phyloP scores from a whole-genome alignment of 2,113 vertebrate species.

The Prunella fulvescens region DNA sequence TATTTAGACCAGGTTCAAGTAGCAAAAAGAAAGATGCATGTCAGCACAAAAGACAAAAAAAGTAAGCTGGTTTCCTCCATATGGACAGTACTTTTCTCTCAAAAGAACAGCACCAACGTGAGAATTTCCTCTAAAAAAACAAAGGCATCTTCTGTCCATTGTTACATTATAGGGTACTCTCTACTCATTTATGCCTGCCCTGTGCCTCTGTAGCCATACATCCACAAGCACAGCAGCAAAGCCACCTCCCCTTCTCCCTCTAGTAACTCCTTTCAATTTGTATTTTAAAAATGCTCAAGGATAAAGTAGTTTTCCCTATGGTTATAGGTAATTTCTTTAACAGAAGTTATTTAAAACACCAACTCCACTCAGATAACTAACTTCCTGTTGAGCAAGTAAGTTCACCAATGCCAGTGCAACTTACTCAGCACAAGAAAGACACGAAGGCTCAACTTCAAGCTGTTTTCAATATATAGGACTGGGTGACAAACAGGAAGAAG shows the following conservation, averaged over 20 bases:
- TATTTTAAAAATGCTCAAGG: background rate
- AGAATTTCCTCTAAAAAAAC: background rate
- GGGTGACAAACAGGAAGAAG: background rate
- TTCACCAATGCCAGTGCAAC: background rate
- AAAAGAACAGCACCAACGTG: background rate
- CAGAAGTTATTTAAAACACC: background rate
- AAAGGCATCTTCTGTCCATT: background rate
- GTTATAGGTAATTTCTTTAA: background rate
- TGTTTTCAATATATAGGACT: background rate
- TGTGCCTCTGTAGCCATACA: background rate
- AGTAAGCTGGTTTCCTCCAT: background rate
- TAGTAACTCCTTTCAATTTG: background rate
- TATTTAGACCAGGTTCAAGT: background rate
- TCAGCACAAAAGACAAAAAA: background rate
- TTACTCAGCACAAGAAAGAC: background rate
- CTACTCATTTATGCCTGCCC: background rate
- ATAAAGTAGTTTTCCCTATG: background rate
- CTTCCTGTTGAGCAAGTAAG: background rate
- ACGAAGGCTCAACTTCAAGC: background rate
- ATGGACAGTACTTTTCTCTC: background rate
- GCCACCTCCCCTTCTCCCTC: background rate
- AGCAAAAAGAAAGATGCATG: background rate
- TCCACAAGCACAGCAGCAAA: background rate
- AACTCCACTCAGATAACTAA: background rate
- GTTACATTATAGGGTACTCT: background rate